These are phyloP conservation scores for Poeciliopsis gracilis DNA, from an alignment of 2,797 vertebrate species.

Conservation along the genomic window DNA sequence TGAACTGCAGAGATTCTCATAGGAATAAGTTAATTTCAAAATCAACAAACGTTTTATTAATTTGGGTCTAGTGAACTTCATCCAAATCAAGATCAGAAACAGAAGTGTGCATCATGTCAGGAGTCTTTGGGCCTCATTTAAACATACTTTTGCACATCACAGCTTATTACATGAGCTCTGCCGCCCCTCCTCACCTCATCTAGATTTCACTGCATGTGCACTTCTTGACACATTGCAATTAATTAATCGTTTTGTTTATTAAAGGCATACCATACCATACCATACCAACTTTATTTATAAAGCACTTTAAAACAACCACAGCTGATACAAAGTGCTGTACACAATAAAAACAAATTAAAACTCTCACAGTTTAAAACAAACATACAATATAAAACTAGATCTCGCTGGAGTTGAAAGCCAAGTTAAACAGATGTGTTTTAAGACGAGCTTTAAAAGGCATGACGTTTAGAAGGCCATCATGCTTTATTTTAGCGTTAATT, in stretches of 20 bases:
- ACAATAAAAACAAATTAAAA: no score
- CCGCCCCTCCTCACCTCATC: conserved; percentile 42
- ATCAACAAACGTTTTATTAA: not conserved
- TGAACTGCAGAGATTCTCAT: not conserved
- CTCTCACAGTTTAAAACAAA: no score
- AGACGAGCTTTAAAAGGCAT: no score
- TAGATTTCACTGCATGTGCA: conserved; percentile 69
- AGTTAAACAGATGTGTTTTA: no score
- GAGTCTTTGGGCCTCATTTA: not conserved
- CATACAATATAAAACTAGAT: no score
- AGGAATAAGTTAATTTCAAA: not conserved
- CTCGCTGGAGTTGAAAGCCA: no score
- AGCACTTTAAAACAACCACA: no score
- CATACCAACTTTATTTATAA: no score
- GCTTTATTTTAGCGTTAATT: conserved; percentile 77
- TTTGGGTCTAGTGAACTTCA: not conserved
- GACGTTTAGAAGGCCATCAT: conserved; percentile 44
- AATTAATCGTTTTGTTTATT: conserved; percentile 79
- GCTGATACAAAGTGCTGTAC: no score
- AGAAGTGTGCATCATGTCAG: not conserved
- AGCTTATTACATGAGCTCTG: not conserved
- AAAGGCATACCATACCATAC: no score
- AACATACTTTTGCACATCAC: not conserved
- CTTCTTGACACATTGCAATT: conserved; percentile 47
- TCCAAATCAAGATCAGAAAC: not conserved